These are phyloP conservation scores for Catamblyrhynchus diadema DNA, from an alignment of 2,797 vertebrate species.

Conservation along the genomic window DNA sequence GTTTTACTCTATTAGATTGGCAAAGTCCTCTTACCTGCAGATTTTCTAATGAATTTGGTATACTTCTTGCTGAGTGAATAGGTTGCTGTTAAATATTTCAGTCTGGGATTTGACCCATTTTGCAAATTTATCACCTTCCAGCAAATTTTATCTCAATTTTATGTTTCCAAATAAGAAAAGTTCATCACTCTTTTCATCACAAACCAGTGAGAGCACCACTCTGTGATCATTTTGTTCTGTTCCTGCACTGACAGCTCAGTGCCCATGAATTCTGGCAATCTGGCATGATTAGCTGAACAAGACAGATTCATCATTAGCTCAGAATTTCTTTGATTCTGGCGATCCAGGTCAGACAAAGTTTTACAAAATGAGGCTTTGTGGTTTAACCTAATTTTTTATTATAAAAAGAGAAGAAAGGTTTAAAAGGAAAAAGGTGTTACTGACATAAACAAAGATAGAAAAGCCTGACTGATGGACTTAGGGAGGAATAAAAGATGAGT, in stretches of 20 bases:
- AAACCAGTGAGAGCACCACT: neutral
- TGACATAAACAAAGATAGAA: neutral
- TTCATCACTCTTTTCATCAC: neutral
- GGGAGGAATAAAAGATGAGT: neutral
- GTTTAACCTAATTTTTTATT: conserved; percentile 28
- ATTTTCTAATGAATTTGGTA: neutral
- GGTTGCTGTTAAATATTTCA: neutral
- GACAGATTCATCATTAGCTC: neutral
- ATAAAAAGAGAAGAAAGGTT: neutral
- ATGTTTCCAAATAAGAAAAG: neutral
- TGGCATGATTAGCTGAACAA: neutral
- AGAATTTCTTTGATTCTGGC: conserved; percentile 7
- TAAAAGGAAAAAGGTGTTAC: neutral
- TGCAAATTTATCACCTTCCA: neutral
- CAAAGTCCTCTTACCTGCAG: neutral
- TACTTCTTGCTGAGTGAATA: neutral
- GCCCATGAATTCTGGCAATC: neutral
- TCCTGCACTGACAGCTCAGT: neutral
- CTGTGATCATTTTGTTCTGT: neutral
- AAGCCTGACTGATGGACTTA: neutral
- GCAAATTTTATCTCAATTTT: neutral
- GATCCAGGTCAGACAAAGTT: neutral
- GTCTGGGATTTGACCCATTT: neutral
- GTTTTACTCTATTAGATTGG: neutral
- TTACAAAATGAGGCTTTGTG: neutral